A percentile compares a stretch with the other conserved stretches of the same genome.
Evolutionary conservation across 2,888 invertebrate genomes (phyloP).

Genomic region (Eristalis intricaria): DNA sequence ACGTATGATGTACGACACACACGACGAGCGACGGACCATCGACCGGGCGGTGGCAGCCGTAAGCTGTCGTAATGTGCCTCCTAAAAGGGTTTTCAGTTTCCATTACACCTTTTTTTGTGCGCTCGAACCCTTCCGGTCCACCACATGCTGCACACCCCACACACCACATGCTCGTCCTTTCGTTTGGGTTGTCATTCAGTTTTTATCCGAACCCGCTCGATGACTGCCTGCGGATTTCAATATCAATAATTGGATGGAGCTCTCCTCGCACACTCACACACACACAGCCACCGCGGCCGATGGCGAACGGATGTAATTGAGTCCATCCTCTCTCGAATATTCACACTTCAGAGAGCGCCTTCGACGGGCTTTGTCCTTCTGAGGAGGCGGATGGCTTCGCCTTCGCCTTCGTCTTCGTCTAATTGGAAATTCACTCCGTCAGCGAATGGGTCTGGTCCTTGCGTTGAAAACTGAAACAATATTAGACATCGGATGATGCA

Average conservation of each 20-base stretch:
- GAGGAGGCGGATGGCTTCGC: too few species aligned
- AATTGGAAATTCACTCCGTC: conserved; percentile 35
- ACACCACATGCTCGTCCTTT: conserved; percentile 26
- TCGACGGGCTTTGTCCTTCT: conserved; percentile 2
- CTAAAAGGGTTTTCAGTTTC: conserved; percentile 56
- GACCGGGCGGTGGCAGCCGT: not conserved
- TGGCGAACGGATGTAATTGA: conserved; percentile 39
- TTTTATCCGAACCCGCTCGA: conserved; percentile 46
- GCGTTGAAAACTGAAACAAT: conserved; percentile 8
- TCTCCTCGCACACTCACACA: not conserved
- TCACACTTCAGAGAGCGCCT: conserved; percentile 17
- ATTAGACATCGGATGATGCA: conserved; percentile 32
- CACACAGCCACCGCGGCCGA: too few species aligned
- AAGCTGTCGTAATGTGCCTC: conserved; percentile 17
- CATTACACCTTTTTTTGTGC: conserved; percentile 33
- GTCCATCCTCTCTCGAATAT: conserved; percentile 3
- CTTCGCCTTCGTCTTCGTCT: conserved; percentile 13
- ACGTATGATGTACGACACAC: conserved; percentile 2
- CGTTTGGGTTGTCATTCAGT: conserved; percentile 59
- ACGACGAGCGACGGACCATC: not conserved
- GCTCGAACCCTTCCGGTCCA: conserved; percentile 16
- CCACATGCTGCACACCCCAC: not conserved
- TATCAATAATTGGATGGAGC: conserved; percentile 66
- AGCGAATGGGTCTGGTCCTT: not conserved
- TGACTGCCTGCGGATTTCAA: conserved; percentile 66